A percentile compares a stretch with the other conserved stretches of the same genome.
These are phyloP conservation scores for Theristicus caerulescens DNA, from an alignment of 2,113 vertebrate species.

Conservation along the genomic window DNA sequence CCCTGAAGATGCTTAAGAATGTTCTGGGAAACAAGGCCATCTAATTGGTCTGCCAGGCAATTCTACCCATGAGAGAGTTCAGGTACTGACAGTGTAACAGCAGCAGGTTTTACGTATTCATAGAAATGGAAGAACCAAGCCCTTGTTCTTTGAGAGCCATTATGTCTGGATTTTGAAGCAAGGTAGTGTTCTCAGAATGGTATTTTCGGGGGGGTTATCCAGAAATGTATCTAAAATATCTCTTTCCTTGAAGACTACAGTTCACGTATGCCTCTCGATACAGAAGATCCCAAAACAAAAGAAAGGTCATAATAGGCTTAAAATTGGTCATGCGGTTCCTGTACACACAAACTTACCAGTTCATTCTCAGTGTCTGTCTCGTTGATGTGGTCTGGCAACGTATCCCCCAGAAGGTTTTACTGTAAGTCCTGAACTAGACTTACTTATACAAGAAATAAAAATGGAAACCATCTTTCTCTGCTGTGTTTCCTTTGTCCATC, in stretches of 20 bases:
- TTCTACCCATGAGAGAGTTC: neutral
- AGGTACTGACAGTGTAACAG: neutral
- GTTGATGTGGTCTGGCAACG: neutral
- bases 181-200: neutral
- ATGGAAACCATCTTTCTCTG: neutral
- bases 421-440: neutral
- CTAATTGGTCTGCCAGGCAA: neutral
- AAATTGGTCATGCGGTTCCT: neutral
- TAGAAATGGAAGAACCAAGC: neutral
- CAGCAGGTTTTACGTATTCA: neutral
- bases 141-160: neutral
- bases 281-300: neutral
- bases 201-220: neutral
- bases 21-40: neutral
- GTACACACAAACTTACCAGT: neutral
- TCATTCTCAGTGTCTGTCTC: neutral
- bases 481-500: neutral
- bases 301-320: neutral
- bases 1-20: neutral
- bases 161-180: neutral
- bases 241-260: neutral
- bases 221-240: neutral
- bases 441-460: neutral
- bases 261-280: accelerated
- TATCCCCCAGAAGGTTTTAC: neutral